These are phyloP conservation scores for Enteromius thamalakanensis DNA, from an alignment of 2,797 vertebrate genomes.

Conservation along the genomic window DNA sequence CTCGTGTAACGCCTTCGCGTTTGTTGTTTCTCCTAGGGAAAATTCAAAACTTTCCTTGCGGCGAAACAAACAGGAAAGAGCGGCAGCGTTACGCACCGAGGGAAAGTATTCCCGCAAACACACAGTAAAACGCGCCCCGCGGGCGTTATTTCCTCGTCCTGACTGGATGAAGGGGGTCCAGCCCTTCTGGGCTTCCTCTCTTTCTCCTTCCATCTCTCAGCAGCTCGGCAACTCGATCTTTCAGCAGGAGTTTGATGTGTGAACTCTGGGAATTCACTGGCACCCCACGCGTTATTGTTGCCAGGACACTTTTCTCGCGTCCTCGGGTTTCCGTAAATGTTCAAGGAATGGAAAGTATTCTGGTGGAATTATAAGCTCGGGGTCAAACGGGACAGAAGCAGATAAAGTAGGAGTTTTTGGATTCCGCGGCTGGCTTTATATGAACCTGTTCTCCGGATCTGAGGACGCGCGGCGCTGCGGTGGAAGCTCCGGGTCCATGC, in stretches of 20 bases:
- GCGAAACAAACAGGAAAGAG: slow-evolving; percentile 46
- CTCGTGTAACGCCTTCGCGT: background rate
- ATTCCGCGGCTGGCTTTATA: slow-evolving; percentile 33
- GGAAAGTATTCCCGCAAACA: slow-evolving; percentile 26
- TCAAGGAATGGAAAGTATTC: slow-evolving; percentile 47
- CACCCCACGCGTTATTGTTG: slow-evolving; percentile 19
- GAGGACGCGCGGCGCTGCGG: background rate
- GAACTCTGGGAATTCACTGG: background rate
- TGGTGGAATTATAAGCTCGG: slow-evolving; percentile 27
- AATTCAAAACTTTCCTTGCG: background rate
- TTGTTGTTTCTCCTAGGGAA: background rate
- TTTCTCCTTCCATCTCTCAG: slow-evolving; percentile 30
- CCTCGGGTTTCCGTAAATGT: slow-evolving; percentile 19
- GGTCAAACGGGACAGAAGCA: slow-evolving; percentile 37
- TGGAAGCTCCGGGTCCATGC: slow-evolving; percentile 17
- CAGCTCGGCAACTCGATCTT: slow-evolving; percentile 30
- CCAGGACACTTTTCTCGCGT: slow-evolving; percentile 20
- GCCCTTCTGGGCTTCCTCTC: slow-evolving; percentile 33
- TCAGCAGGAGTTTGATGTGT: slow-evolving; percentile 23
- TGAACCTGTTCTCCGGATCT: slow-evolving; percentile 26
- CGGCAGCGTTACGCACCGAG: slow-evolving; percentile 30
- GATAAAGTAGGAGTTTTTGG: slow-evolving; percentile 40
- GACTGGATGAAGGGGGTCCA: slow-evolving; percentile 34
- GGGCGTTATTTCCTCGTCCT: slow-evolving; percentile 39
- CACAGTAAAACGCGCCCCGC: slow-evolving; percentile 12